These are phyloP conservation scores for Megastigmus dorsalis DNA, from an alignment of 2,888 invertebrate genomes.

Conservation along the genomic window DNA sequence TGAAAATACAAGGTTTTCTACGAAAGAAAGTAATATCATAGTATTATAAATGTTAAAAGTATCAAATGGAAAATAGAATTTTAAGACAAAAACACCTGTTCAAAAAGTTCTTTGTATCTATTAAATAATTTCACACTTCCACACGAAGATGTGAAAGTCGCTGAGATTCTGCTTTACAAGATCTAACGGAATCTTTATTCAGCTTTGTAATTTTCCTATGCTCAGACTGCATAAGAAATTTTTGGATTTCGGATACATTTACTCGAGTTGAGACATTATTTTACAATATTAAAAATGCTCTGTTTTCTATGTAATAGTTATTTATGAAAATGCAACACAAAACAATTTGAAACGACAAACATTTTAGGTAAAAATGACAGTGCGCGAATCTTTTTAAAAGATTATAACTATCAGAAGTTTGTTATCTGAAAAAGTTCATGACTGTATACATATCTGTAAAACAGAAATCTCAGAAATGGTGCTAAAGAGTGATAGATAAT, in stretches of 20 bases:
- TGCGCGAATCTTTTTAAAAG: slow-evolving; percentile 15
- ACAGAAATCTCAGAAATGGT: slow-evolving; percentile 17
- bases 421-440: background rate
- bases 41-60: background rate
- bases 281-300: background rate
- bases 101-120: too few relatives aligned
- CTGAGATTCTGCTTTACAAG: slow-evolving; percentile 4
- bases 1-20: background rate
- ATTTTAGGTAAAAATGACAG: background rate
- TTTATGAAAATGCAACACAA: background rate
- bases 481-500: slow-evolving; percentile 5
- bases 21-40: background rate
- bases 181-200: background rate
- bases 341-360: background rate
- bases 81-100: background rate
- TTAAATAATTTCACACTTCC: background rate
- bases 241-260: too few relatives aligned
- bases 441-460: slow-evolving; percentile 30
- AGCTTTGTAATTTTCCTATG: background rate
- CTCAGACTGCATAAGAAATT: too few relatives aligned
- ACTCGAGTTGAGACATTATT: background rate
- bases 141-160: slow-evolving; percentile 14
- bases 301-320: slow-evolving; percentile 18
- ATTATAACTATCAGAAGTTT: background rate
- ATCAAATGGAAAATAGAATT: background rate